Evolutionary conservation across 1,140 invertebrate species (phyloP).

Genomic region (Anastrepha obliqua): DNA sequence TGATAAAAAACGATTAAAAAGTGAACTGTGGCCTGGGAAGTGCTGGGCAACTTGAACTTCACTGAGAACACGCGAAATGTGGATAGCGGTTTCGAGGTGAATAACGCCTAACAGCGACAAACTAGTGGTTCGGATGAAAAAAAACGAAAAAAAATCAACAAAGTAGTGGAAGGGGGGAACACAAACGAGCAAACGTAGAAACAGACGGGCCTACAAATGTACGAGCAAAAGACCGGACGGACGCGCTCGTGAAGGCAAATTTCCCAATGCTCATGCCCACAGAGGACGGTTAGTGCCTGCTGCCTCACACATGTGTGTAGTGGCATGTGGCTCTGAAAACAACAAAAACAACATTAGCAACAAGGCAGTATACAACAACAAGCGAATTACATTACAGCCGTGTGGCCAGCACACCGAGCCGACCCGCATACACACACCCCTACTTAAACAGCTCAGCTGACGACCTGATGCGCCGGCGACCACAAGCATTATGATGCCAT

Average conservation of each 20-base stretch:
- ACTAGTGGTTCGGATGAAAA: not conserved
- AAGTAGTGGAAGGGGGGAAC: not conserved
- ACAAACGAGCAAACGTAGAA: not conserved
- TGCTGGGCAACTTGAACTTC: not conserved
- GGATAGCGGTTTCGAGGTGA: slow-evolving; percentile 6
- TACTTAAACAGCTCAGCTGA: not conserved
- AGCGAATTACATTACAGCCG: slow-evolving; percentile 20
- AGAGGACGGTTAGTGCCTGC: not conserved
- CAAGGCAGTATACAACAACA: slow-evolving; percentile 2
- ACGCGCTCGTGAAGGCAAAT: not conserved
- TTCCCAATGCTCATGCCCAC: not conserved
- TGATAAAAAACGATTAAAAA: slow-evolving; percentile 37
- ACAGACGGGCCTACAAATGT: not conserved
- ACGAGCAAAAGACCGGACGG: not conserved
- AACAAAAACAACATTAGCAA: not conserved
- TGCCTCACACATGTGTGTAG: not conserved
- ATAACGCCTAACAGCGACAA: not conserved
- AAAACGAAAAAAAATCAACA: not conserved
- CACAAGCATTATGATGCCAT: slow-evolving; percentile 19
- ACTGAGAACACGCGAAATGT: not conserved
- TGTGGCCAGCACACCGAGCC: not conserved
- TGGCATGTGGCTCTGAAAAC: slow-evolving; percentile 1
- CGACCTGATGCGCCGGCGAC: slow-evolving; percentile 19
- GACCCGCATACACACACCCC: not conserved
- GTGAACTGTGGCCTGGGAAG: slow-evolving; percentile 2